Percentiles rank a stretch among this genome's conserved stretches.
Conservation (phyloP, 2,888 invertebrate genomes). For the Diachrysia chrysitis region DNA sequence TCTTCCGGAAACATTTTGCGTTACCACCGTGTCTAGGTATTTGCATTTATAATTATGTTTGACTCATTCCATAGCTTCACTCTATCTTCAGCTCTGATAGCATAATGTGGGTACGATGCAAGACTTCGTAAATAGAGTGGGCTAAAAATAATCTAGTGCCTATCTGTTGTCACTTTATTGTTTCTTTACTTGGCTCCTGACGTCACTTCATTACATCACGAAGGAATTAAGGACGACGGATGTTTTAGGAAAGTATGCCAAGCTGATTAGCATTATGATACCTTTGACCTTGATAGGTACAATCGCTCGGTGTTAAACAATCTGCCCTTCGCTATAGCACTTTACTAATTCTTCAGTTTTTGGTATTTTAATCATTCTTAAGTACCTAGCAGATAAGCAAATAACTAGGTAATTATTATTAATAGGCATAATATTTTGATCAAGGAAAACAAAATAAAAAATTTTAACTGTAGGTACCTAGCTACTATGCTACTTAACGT, state of each 20-base stretch:
- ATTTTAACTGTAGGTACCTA: no score
- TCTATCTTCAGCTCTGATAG: slow-evolving; percentile 1
- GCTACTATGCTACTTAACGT: no score
- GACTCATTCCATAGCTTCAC: background rate
- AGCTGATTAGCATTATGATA: background rate
- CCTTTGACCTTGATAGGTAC: slow-evolving; percentile 2
- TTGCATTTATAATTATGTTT: background rate
- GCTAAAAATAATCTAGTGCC: slow-evolving; percentile 37
- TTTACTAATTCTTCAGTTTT: background rate
- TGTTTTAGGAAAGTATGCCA: background rate
- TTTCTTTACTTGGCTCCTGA: slow-evolving; percentile 33
- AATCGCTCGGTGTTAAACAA: background rate
- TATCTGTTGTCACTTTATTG: slow-evolving; percentile 34
- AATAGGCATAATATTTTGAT: no score
- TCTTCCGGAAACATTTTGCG: no score
- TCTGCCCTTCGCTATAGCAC: background rate
- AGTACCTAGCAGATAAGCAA: background rate
- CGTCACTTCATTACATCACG: slow-evolving; percentile 39
- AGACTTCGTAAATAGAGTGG: slow-evolving; percentile 9
- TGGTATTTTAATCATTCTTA: background rate
- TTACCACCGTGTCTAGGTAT: background rate
- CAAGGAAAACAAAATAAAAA: no score
- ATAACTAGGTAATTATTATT: background rate
- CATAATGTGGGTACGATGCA: background rate
- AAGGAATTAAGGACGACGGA: slow-evolving; percentile 19